Conservation (phyloP, 2,113 vertebrate genomes). For the Cairina moschata region DNA sequence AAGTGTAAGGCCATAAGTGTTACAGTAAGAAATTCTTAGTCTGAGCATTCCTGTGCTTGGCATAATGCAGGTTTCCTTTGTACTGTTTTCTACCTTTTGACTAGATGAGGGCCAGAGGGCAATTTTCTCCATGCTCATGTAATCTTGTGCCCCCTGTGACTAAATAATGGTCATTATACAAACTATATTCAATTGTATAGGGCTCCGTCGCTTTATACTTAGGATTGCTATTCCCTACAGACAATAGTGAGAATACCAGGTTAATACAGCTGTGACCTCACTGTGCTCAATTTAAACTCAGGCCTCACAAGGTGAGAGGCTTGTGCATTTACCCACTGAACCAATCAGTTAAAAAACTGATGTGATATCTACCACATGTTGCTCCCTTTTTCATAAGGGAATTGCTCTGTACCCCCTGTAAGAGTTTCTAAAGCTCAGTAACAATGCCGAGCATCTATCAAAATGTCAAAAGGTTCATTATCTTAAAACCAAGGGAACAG, state of each 20-base stretch:
- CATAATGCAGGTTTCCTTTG: constrained; percentile 77
- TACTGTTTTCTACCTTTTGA: constrained; percentile 75
- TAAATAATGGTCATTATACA: constrained; percentile 85
- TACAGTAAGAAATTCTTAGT: constrained; percentile 62
- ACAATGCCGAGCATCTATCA: constrained; percentile 79
- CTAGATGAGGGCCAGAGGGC: constrained; percentile 79
- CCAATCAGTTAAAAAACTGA: constrained; percentile 73
- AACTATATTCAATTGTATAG: constrained; percentile 72
- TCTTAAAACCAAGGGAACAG: constrained; percentile 73
- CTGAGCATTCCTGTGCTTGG: constrained; percentile 74
- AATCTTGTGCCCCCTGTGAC: constrained; percentile 80
- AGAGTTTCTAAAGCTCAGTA: constrained; percentile 77
- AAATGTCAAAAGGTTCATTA: constrained; percentile 83
- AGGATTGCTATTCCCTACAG: constrained; percentile 73
- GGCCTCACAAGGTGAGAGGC: constrained; percentile 78
- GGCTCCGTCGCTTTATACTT: constrained; percentile 69
- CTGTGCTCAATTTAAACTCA: constrained; percentile 74
- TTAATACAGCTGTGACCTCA: constrained; percentile 80
- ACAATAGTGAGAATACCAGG: constrained; percentile 74
- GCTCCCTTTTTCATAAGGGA: constrained; percentile 75
- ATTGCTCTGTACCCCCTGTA: constrained; percentile 73
- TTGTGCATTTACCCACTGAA: constrained; percentile 74
- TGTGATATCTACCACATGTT: constrained; percentile 81
- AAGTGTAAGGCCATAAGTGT: constrained; percentile 70
- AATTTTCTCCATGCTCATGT: constrained; percentile 81